Base-by-base conservation (phyloP, 2,888 invertebrate species). In the Linnaemya tessellans region DNA sequence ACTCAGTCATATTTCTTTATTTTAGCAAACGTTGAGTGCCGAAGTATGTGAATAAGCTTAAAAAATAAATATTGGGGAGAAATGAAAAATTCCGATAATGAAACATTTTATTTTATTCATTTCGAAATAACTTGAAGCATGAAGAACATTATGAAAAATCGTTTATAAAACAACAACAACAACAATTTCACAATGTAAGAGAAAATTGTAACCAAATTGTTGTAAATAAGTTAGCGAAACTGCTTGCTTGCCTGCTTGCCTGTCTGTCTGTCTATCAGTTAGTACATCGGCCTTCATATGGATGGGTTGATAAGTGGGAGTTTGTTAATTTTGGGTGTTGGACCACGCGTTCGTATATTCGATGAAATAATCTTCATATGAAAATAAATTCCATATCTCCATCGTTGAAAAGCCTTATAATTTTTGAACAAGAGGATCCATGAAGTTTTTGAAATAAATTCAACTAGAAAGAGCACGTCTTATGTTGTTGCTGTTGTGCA, bases 161-260 rank as follows among this genome's bases (percentile, higher is more conserved):
- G 13, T 64, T 30, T 62, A 80, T 56, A 38, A 65, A 22, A 71
- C 22, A 77, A 18, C n/a, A 49, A 38, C 5, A 60, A 3, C 10
- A 41, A 38, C 11, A 46, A 41, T 22, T 13, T 5, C 22, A 65
- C 38, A 64, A 82, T 70, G 51, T 56, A 70, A 56, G 46, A 70
- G 68, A 43, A 70, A 70, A 77, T 77, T 77, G 46, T 77, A 74
- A 75, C 60, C 81, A 68, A 81, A 68, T 75, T 75, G 58, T 68
- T 75, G 54, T 54, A 75, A 74, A 80, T 49, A 80, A 74, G 67
- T 80, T 74, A 68, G 60, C 67, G 67, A 51, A 80, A 80, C 74
- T 74, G 60, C 60, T 74, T 35, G 35, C 43, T 38, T 43, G 46
- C 38, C 8, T 38, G 8, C 38, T 38, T 25, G 2, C 30, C 22